Evolutionary conservation across 2,888 invertebrate species (phyloP).

Genomic region (Cataglyphis livida): DNA sequence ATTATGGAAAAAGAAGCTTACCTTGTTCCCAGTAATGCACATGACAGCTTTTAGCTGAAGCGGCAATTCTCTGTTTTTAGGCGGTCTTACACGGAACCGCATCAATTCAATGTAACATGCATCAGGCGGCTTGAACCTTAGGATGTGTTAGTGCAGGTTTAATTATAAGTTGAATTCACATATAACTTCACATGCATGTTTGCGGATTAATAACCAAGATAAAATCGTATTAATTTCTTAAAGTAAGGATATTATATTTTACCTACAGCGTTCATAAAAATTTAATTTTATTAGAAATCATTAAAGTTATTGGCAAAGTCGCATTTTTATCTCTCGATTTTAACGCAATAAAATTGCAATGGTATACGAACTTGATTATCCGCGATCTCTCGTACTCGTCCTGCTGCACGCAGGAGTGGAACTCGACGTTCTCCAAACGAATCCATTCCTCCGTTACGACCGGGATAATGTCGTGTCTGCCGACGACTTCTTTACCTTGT

Average conservation of each 20-base stretch:
- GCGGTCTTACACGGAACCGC: constrained; percentile 97
- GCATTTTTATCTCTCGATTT: background rate
- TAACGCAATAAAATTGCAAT: background rate
- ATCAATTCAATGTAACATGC: constrained; percentile 99
- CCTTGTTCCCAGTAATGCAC: constrained; percentile 94
- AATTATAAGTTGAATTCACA: constrained; percentile 21
- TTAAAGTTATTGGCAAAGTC: constrained; percentile 9
- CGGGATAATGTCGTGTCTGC: constrained; percentile 99
- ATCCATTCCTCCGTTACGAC: constrained; percentile 99
- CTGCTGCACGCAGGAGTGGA: constrained; percentile 97
- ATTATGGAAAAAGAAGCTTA: constrained; percentile 75
- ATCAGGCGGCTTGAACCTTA: constrained; percentile 97
- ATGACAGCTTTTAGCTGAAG: constrained; percentile 96
- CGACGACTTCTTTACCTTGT: constrained; percentile 99
- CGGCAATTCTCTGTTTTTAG: constrained; percentile 98
- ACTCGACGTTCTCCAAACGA: constrained; percentile 96
- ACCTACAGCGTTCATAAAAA: background rate
- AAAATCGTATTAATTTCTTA: background rate
- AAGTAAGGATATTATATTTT: background rate
- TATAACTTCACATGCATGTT: background rate
- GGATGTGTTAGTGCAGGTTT: constrained; percentile 71
- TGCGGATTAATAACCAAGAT: background rate
- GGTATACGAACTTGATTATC: constrained; percentile 91
- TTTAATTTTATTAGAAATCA: background rate
- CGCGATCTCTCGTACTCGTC: constrained; percentile 95